phyloP scores from a whole-genome alignment of 2,797 vertebrate genomes.

The Eupleurogrammus muticus region DNA sequence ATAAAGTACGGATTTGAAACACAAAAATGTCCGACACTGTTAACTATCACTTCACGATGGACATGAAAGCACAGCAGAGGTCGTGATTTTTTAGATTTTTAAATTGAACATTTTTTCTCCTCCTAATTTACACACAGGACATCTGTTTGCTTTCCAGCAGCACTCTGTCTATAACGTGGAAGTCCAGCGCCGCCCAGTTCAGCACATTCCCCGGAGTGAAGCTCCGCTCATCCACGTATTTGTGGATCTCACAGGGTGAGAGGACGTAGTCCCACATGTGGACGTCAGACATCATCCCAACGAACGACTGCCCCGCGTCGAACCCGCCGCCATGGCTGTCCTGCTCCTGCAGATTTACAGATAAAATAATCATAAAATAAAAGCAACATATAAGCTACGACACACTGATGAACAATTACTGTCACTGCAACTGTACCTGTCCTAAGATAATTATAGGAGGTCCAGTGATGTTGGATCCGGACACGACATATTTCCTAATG shows the following conservation, averaged over 20 bases:
- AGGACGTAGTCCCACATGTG: slow-evolving; percentile 73
- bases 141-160: slow-evolving; percentile 40
- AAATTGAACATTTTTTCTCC: not conserved
- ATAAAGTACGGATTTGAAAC: not conserved
- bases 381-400: not conserved
- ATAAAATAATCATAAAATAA: not conserved
- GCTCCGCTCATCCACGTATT: slow-evolving; percentile 33
- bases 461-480: slow-evolving; percentile 30
- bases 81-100: not conserved
- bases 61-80: not conserved
- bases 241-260: slow-evolving; percentile 62
- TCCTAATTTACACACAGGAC: slow-evolving; percentile 24
- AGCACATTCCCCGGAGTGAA: slow-evolving; percentile 65
- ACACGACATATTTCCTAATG: slow-evolving; percentile 57
- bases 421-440: slow-evolving; percentile 54
- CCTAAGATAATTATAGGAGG: slow-evolving; percentile 41
- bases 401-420: not conserved
- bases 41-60: not conserved
- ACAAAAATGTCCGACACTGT: not conserved
- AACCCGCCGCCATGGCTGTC: slow-evolving; percentile 65
- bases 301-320: slow-evolving; percentile 61
- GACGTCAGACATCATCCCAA: slow-evolving; percentile 70
- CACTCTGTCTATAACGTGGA: slow-evolving; percentile 33
- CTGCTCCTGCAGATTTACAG: slow-evolving; percentile 65
- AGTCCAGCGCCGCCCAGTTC: slow-evolving; percentile 61